phyloP scores from a whole-genome alignment of 2,888 invertebrate species.

The Campopleginae sp. region DNA sequence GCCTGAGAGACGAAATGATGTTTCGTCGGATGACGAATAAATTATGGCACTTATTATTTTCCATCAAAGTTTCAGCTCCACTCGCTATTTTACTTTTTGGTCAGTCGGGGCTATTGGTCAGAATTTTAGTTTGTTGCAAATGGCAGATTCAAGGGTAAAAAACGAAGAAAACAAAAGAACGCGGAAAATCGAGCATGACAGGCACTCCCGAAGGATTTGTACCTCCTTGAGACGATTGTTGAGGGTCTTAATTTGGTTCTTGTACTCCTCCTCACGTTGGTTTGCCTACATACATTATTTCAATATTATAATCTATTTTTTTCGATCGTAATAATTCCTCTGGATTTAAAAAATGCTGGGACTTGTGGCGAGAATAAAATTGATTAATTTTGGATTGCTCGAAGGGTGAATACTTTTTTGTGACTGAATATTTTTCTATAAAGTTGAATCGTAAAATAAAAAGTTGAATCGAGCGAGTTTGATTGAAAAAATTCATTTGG shows the following conservation, averaged over 20 bases:
- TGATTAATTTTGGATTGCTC: neutral
- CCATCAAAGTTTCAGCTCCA: constrained; percentile 33
- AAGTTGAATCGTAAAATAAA: neutral
- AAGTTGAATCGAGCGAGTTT: neutral
- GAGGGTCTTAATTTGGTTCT: constrained; percentile 99
- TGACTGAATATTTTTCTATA: neutral
- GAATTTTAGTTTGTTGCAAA: constrained; percentile 68
- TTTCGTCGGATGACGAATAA: neutral
- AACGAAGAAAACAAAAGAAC: constrained; percentile 47
- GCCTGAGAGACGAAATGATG: constrained; percentile 36
- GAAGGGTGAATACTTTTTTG: neutral
- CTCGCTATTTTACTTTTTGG: constrained; percentile 6
- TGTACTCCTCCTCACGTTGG: constrained; percentile 99
- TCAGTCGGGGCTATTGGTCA: constrained; percentile 29
- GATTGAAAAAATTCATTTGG: neutral
- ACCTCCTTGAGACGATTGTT: constrained; percentile 99
- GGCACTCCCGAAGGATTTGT: constrained; percentile 82
- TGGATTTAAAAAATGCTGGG: neutral
- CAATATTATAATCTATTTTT: constrained; percentile 64
- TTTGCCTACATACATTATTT: constrained; percentile 91
- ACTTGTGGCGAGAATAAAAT: neutral
- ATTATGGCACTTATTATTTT: neutral
- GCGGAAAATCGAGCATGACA: constrained; percentile 69
- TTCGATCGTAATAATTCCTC: neutral
- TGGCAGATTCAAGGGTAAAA: constrained; percentile 50